Conservation (phyloP, 1,140 invertebrate species). For the Pissodes strobi region DNA sequence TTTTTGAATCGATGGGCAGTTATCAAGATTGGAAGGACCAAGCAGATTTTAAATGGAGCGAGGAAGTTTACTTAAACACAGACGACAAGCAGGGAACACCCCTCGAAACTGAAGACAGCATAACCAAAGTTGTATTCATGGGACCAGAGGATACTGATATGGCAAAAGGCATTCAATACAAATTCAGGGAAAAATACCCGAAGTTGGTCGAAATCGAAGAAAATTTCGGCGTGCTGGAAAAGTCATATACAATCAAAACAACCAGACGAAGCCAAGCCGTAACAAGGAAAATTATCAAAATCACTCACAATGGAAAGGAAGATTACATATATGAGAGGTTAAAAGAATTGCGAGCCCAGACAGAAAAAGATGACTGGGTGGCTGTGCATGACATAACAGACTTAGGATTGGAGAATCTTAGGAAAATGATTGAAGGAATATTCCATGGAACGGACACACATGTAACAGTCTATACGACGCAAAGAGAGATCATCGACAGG, state of each 20-base stretch:
- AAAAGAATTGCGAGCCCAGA: constrained; percentile 7
- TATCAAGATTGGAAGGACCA: too few relatives aligned
- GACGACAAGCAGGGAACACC: neutral
- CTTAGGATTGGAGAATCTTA: neutral
- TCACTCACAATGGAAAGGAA: neutral
- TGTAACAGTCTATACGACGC: constrained; percentile 11
- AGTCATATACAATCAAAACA: neutral
- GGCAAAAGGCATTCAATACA: neutral
- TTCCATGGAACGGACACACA: constrained; percentile 5
- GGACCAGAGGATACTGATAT: neutral
- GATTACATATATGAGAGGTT: neutral
- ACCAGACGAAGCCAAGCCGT: neutral
- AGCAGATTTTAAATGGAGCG: neutral
- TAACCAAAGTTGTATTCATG: neutral
- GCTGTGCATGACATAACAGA: neutral
- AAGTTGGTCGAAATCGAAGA: neutral
- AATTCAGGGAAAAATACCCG: neutral
- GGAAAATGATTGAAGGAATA: constrained; percentile 20
- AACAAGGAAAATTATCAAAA: neutral
- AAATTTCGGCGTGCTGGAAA: neutral
- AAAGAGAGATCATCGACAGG: too few relatives aligned
- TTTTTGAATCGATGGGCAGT: too few relatives aligned
- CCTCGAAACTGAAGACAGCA: neutral
- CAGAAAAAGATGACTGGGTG: neutral
- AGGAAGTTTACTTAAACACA: neutral